Percentiles rank a stretch among this genome's conserved stretches.
phyloP scores from a whole-genome alignment of 2,888 invertebrate species.

The Brachypterus glaber region DNA sequence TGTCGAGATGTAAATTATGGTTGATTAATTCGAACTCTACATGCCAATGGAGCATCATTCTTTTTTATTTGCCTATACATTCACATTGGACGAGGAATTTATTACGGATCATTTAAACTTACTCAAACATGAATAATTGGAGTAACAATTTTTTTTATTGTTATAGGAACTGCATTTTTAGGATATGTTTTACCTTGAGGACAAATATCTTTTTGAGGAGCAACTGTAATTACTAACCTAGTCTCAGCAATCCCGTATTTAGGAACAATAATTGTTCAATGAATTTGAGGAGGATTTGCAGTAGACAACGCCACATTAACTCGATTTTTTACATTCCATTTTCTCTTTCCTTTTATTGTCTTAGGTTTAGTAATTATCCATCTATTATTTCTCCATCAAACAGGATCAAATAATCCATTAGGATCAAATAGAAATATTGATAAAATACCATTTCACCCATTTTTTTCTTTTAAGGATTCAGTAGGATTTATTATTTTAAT shows the following conservation, averaged over 20 bases:
- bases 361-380: conserved; percentile 53
- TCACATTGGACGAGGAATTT: conserved; percentile 57
- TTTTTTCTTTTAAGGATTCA: conserved; percentile 52
- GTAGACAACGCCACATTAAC: conserved; percentile 64
- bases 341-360: conserved; percentile 62
- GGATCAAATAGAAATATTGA: conserved; percentile 55
- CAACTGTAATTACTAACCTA: conserved; percentile 58
- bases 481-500: conserved; percentile 51
- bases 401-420: conserved; percentile 58
- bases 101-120: conserved; percentile 42
- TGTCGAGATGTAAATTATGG: too few species aligned
- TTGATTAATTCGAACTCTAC: conserved; percentile 53
- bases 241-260: conserved; percentile 62
- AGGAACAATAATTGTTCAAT: conserved; percentile 54
- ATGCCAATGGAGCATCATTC: conserved; percentile 63
- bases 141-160: conserved; percentile 53
- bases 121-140: conserved; percentile 55
- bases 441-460: conserved; percentile 62
- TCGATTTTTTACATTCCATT: conserved; percentile 69
- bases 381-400: conserved; percentile 55
- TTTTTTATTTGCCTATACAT: conserved; percentile 65
- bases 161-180: conserved; percentile 66
- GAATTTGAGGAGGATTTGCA: conserved; percentile 69
- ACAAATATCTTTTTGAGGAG: conserved; percentile 75
- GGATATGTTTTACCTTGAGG: conserved; percentile 72